Evolutionary conservation across 2,113 vertebrate genomes (phyloP).

Genomic region (Corythornis madagascariensis): DNA sequence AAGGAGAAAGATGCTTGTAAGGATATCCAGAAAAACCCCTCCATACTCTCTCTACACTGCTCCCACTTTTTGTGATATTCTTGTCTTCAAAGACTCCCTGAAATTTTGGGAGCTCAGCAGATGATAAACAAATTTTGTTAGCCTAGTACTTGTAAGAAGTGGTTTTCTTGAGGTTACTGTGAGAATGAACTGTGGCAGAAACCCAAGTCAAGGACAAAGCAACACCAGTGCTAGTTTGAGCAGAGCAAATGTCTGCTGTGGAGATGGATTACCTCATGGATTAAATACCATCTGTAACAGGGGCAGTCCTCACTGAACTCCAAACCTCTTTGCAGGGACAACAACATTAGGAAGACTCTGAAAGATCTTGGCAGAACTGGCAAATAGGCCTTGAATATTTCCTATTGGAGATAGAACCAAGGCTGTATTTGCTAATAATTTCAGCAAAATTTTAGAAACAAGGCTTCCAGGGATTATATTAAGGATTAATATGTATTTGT

Average conservation of each 20-base stretch:
- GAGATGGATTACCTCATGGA: background rate
- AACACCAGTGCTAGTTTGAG: background rate
- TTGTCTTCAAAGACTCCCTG: background rate
- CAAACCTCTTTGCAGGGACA: background rate
- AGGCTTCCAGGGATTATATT: background rate
- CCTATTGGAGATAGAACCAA: background rate
- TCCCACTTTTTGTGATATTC: background rate
- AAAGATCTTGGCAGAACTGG: background rate
- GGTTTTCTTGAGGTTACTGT: background rate
- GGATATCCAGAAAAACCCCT: background rate
- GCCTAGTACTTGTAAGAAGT: background rate
- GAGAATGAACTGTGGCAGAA: background rate
- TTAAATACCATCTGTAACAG: fast-evolving
- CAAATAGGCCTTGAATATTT: background rate
- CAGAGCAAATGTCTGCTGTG: background rate
- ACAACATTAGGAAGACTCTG: background rate
- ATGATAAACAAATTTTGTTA: background rate
- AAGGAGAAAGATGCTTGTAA: background rate
- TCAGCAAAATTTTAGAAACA: background rate
- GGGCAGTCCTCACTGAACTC: background rate
- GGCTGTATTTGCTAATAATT: background rate
- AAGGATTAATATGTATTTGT: background rate
- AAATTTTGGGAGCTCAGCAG: background rate
- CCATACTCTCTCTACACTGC: background rate
- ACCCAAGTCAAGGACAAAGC: background rate